These are phyloP conservation scores for Danio choprae DNA, from an alignment of 2,797 vertebrate species.

Conservation along the genomic window DNA sequence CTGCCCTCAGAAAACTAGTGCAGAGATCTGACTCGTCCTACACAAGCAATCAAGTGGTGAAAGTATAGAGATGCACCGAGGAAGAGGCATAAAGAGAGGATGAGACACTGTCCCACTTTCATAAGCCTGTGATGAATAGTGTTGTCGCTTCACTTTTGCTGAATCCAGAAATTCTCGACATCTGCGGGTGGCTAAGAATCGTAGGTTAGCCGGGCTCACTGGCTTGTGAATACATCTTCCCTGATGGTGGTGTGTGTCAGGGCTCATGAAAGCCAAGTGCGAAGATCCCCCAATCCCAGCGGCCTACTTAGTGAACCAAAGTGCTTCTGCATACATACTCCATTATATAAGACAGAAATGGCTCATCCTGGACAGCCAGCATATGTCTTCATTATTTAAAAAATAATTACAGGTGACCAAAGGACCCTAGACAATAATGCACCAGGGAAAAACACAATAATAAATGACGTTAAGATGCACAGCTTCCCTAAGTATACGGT, in stretches of 20 bases:
- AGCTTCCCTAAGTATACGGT: slow-evolving; percentile 12
- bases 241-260: slow-evolving; percentile 63
- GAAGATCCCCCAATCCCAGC: slow-evolving; percentile 65
- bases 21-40: slow-evolving; percentile 36
- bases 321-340: slow-evolving; percentile 57
- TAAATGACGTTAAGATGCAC: slow-evolving; percentile 37
- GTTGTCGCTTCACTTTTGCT: slow-evolving; percentile 57
- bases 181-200: slow-evolving; percentile 51
- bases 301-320: slow-evolving; percentile 74
- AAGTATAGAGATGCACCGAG: slow-evolving; percentile 43
- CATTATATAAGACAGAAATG: slow-evolving; percentile 57
- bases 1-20: slow-evolving; percentile 22
- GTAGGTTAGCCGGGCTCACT: slow-evolving; percentile 44
- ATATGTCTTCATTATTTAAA: slow-evolving; percentile 60
- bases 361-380: slow-evolving; percentile 45
- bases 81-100: neutral
- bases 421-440: slow-evolving; percentile 22
- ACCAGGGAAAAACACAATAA: slow-evolving; percentile 29
- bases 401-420: slow-evolving; percentile 57
- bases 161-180: slow-evolving; percentile 62
- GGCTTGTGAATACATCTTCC: slow-evolving; percentile 55
- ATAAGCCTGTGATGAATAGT: slow-evolving; percentile 60
- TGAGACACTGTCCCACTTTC: slow-evolving; percentile 58
- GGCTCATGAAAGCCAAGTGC: slow-evolving; percentile 70
- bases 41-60: slow-evolving; percentile 26